Conservation (phyloP, 2,113 vertebrate species). For the Aldabrachelys gigantea region DNA sequence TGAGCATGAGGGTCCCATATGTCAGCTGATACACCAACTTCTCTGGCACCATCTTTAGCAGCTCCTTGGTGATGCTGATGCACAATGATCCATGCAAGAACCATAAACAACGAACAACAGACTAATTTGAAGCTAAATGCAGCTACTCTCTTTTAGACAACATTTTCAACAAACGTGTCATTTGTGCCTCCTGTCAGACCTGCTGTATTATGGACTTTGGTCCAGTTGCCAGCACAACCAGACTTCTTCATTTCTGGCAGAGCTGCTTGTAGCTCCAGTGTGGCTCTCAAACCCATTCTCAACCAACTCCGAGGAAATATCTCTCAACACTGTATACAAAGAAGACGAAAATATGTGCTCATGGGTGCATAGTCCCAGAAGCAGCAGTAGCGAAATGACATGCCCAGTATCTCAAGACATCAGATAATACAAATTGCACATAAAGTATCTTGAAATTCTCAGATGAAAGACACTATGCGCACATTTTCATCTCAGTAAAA, state of each 20-base stretch:
- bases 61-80: background rate
- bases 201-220: background rate
- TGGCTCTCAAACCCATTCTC: background rate
- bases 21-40: background rate
- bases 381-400: background rate
- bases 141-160: background rate
- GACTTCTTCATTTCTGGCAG: background rate
- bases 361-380: background rate
- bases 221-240: conserved; percentile 27
- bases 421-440: background rate
- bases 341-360: background rate
- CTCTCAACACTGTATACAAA: background rate
- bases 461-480: background rate
- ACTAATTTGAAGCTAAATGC: conserved; percentile 21
- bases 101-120: background rate
- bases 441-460: fast-evolving
- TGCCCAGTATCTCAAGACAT: background rate
- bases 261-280: background rate
- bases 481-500: background rate
- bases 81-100: background rate
- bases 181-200: background rate
- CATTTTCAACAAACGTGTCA: background rate
- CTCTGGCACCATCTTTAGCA: background rate
- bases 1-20: background rate
- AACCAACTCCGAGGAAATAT: background rate